phyloP scores from a whole-genome alignment of 2,113 vertebrate genomes.

The Centropus bengalensis region DNA sequence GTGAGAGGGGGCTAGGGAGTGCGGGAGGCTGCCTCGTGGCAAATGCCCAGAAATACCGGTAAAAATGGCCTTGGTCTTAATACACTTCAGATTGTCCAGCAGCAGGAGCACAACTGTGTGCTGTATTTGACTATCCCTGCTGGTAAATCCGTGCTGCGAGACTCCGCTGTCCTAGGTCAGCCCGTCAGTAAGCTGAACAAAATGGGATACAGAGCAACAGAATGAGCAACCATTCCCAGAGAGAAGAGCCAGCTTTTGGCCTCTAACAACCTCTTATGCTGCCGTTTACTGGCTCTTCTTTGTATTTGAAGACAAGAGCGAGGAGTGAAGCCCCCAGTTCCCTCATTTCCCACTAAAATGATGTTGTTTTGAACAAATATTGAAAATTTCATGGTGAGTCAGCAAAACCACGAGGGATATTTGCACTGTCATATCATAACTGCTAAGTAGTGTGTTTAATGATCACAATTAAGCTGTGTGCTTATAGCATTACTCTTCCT shows the following conservation, averaged over 20 bases:
- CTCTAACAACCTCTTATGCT: neutral
- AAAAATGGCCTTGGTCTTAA: neutral
- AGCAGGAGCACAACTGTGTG: neutral
- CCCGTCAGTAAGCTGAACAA: neutral
- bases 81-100: fast-evolving
- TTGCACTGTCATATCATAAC: constrained; percentile 34
- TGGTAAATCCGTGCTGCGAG: neutral
- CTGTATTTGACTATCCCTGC: neutral
- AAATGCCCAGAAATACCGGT: neutral
- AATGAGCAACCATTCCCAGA: neutral
- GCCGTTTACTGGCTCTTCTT: neutral
- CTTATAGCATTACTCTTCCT: constrained; percentile 7
- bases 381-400: constrained; percentile 32
- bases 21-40: neutral
- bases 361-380: constrained; percentile 26
- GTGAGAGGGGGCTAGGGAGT: neutral
- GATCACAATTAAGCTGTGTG: constrained; percentile 1
- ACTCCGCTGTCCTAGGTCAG: neutral
- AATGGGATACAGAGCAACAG: neutral
- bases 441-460: constrained; percentile 6
- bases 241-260: neutral
- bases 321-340: neutral
- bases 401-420: constrained; percentile 14
- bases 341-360: neutral
- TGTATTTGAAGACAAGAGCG: neutral